Base-by-base conservation (phyloP, 2,797 vertebrate species). In the Sebastes hubbsi region DNA sequence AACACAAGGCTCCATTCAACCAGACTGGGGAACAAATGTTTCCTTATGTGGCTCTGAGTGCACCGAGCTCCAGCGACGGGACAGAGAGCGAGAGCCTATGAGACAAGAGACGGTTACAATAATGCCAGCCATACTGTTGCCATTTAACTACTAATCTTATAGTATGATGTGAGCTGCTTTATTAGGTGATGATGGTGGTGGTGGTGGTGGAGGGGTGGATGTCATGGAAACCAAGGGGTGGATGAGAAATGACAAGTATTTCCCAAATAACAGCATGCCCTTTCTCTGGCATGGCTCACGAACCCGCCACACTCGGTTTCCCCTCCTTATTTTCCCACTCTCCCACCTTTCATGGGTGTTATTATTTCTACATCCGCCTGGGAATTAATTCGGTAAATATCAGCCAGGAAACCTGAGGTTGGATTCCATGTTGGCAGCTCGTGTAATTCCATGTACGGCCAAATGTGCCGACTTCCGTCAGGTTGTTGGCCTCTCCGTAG, bases 1-100 rank as follows among this genome's bases (percentile, higher is more conserved):
- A 75, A 95, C 96, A 98, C 97, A 97, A 97, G 96, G 96, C 96
- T 93, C 96, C 88, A 97, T 97, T 97, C 95, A 98, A 95, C 94
- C 93, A 92, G 90, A 85, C 91, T 91, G 94, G 96, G 96, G 91
- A 97, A 97, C 97, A 98, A 98, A 97, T 90, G 95, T 92, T 96
- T 97, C 97, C 97, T 97, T 97, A 97, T 97, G 96, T 92, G 72
- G 95, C 93, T 95, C 95, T 83, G 86, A 89, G 90, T 87, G 87
- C 80, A 52, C 67, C 81, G n/a, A 89, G 84, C 83, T 84, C 76
- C 82, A 86, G 87, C 46, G 18, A 82, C 82, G 60, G 88, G 81
- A 89, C 81, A 82, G 79, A 81, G 69, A 85, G 83, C 71, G 59
- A 80, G 85, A 80, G 82, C 81, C 82, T 72, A 69, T 72, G 88